phyloP scores from a whole-genome alignment of 2,797 vertebrate species.

The Acomys russatus region DNA sequence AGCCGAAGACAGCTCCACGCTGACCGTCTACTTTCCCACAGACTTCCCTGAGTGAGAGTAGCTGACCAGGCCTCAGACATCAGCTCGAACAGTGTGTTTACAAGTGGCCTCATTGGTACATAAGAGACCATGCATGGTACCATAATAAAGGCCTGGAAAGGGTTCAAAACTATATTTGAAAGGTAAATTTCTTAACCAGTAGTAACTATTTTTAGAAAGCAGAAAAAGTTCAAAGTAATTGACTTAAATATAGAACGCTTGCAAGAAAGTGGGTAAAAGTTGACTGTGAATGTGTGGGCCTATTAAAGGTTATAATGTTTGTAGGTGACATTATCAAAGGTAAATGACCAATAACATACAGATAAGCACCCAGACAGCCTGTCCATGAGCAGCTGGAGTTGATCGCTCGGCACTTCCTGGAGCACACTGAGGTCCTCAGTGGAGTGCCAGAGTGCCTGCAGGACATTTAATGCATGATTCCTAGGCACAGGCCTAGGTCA shows the following conservation, averaged over 20 bases:
- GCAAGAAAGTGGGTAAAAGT: conserved; percentile 33
- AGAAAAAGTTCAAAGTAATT: conserved; percentile 46
- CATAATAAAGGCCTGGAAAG: conserved; percentile 8
- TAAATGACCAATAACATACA: conserved; percentile 11
- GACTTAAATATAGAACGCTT: not conserved
- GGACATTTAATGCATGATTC: not conserved
- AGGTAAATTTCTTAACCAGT: conserved; percentile 20
- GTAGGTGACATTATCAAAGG: not conserved
- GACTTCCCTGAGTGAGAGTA: not conserved
- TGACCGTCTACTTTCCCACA: not conserved
- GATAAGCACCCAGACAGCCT: not conserved
- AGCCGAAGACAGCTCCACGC: conserved; percentile 20
- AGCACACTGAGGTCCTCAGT: not conserved
- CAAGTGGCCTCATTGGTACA: not conserved
- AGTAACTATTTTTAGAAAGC: conserved; percentile 63
- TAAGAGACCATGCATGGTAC: not conserved
- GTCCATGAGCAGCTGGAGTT: not conserved
- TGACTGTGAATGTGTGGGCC: not conserved
- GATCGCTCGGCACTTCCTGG: not conserved
- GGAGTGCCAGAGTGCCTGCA: conserved; percentile 7
- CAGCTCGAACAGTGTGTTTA: not conserved
- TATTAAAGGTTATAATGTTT: conserved; percentile 38
- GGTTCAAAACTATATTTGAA: conserved; percentile 29
- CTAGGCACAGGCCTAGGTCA: not conserved
- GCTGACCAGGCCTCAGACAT: not conserved